Conservation (phyloP, 2,797 vertebrate genomes). For the Urophycis tenuis region DNA sequence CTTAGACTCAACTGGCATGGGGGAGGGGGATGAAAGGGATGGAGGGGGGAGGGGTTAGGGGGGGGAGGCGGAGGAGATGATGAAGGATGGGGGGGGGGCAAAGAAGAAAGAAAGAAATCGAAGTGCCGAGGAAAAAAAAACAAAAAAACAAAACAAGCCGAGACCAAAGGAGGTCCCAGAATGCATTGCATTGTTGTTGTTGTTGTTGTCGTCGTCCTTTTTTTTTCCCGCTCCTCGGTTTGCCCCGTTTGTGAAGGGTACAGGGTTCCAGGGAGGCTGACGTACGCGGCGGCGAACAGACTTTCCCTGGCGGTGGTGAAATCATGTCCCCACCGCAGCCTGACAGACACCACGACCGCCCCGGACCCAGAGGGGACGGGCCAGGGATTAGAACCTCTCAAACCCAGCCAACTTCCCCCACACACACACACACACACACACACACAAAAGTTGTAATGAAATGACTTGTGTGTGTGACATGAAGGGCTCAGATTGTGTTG, state of each 20-base stretch:
- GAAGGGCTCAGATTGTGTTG: too few relatives aligned
- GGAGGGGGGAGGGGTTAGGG: neutral
- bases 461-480: too few relatives aligned
- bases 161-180: neutral
- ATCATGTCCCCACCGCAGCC: too few relatives aligned
- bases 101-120: conserved; percentile 8
- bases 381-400: too few relatives aligned
- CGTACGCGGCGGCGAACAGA: too few relatives aligned
- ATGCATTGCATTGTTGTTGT: neutral
- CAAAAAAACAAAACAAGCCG: conserved; percentile 10
- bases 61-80: neutral
- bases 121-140: neutral
- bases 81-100: neutral
- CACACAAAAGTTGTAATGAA: too few relatives aligned
- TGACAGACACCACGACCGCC: too few relatives aligned
- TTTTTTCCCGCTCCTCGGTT: neutral
- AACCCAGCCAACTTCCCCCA: too few relatives aligned
- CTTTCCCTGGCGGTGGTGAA: too few relatives aligned
- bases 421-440: too few relatives aligned
- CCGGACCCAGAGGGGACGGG: too few relatives aligned
- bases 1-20: neutral
- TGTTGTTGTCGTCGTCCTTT: neutral
- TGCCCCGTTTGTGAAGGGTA: neutral
- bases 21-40: neutral
- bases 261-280: neutral